A percentile compares a stretch with the other conserved stretches of the same genome.
Conservation (phyloP, 2,797 vertebrate genomes). For the Hypotaenidia philippensis region DNA sequence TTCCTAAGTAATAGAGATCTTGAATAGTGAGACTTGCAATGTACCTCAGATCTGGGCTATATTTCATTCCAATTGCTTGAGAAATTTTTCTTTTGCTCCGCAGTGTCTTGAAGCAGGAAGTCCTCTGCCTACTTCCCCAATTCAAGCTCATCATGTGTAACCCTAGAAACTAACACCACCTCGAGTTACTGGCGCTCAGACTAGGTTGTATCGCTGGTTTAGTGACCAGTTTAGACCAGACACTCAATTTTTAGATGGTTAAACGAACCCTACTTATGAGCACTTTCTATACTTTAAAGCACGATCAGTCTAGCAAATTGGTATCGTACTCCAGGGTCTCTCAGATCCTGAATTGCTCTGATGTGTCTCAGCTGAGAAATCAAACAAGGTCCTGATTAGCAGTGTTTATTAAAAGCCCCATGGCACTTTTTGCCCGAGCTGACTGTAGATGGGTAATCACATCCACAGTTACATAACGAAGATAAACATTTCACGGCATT, state of each 20-base stretch:
- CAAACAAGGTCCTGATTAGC: constrained; percentile 35
- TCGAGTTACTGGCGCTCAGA: background rate
- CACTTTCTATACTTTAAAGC: background rate
- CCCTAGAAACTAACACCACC: background rate
- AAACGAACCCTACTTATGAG: background rate
- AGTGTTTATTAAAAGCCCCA: constrained; percentile 57
- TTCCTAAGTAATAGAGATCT: background rate
- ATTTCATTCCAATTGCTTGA: background rate
- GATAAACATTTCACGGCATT: constrained; percentile 66
- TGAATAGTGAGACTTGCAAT: background rate
- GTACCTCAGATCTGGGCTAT: background rate
- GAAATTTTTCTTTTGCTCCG: background rate
- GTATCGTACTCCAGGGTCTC: background rate
- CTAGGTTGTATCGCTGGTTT: background rate
- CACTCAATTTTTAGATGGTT: background rate
- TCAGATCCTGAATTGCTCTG: background rate
- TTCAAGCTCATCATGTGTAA: background rate
- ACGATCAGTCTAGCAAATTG: background rate
- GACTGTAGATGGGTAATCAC: constrained; percentile 58
- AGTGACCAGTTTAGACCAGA: background rate
- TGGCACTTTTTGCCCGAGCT: constrained; percentile 42
- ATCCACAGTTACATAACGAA: constrained; percentile 43
- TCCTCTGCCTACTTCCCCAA: background rate
- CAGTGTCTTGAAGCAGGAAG: background rate
- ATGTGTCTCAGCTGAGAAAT: constrained; percentile 40